phyloP scores from a whole-genome alignment of 1,140 invertebrate genomes.

The Drosophila orena region DNA sequence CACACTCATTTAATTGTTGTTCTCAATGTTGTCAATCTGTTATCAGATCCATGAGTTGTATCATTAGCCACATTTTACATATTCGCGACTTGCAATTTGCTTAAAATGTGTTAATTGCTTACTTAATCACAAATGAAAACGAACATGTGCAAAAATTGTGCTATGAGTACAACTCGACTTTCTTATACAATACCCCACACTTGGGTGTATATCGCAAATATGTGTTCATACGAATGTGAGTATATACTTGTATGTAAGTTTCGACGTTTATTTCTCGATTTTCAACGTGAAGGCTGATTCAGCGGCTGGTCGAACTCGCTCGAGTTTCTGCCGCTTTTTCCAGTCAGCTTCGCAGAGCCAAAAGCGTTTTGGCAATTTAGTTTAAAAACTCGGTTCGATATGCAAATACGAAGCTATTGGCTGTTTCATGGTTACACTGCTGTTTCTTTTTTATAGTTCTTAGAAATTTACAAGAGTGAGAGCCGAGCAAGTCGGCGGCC shows the following conservation, averaged over 20 bases:
- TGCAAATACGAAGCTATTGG: conserved; percentile 17
- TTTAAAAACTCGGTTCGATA: conserved; percentile 10
- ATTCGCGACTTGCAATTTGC: conserved; percentile 26
- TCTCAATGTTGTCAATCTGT: not conserved
- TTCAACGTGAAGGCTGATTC: conserved; percentile 46
- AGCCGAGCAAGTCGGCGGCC: conserved; percentile 6
- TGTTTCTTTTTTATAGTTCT: conserved; percentile 12
- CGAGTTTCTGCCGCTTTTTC: conserved; percentile 15
- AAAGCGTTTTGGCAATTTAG: conserved; percentile 13
- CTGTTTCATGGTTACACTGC: not conserved
- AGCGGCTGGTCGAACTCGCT: conserved; percentile 30
- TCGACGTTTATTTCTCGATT: conserved; percentile 17
- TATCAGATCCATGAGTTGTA: conserved; percentile 2
- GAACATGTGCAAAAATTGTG: conserved; percentile 68
- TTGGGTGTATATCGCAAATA: not conserved
- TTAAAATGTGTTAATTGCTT: conserved; percentile 58
- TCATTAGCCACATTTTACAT: not conserved
- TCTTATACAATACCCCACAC: conserved; percentile 40
- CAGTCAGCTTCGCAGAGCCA: conserved; percentile 8
- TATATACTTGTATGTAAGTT: not conserved
- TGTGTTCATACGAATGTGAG: not conserved
- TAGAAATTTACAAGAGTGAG: not conserved
- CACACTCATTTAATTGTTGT: not conserved
- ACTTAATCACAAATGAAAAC: conserved; percentile 50
- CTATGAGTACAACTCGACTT: conserved; percentile 47